Evolutionary conservation across 2,888 invertebrate species (phyloP).

Genomic region (Troides helena): DNA sequence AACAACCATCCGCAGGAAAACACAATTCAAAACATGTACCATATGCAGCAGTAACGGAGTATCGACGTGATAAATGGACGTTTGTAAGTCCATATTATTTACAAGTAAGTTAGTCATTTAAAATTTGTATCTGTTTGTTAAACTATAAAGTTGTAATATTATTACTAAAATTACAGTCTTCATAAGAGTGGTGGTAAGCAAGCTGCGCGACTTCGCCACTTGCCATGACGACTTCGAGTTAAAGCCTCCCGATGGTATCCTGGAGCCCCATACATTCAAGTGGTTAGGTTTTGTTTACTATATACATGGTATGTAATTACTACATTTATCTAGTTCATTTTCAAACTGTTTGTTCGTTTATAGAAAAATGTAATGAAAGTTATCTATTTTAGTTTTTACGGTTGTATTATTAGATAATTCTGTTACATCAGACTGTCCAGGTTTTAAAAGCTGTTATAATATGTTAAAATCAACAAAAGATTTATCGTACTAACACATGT

Average conservation of each 20-base stretch:
- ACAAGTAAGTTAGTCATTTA: conserved; percentile 13
- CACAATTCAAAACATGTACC: conserved; percentile 17
- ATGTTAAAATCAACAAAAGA: no score
- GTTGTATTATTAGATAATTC: no score
- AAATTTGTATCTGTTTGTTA: background rate
- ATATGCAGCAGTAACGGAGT: background rate
- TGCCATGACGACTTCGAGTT: conserved; percentile 64
- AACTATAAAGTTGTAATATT: conserved; percentile 1
- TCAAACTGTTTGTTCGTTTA: background rate
- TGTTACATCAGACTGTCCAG: no score
- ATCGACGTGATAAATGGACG: conserved; percentile 26
- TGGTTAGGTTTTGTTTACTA: conserved; percentile 69
- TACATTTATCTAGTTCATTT: background rate
- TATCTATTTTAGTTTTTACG: no score
- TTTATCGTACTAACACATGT: no score
- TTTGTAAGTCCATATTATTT: conserved; percentile 26
- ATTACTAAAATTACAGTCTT: conserved; percentile 37
- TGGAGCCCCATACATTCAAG: conserved; percentile 57
- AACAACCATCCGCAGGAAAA: conserved; percentile 21
- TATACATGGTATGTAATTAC: conserved; percentile 52
- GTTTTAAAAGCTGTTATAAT: no score
- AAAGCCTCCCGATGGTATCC: conserved; percentile 61
- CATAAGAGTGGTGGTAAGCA: conserved; percentile 27
- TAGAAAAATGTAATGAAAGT: no score
- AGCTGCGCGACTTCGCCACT: conserved; percentile 50